Percentiles rank a stretch among this genome's conserved stretches.
Evolutionary conservation across 2,888 invertebrate genomes (phyloP).

Genomic region (Drosophila melanosoma): DNA sequence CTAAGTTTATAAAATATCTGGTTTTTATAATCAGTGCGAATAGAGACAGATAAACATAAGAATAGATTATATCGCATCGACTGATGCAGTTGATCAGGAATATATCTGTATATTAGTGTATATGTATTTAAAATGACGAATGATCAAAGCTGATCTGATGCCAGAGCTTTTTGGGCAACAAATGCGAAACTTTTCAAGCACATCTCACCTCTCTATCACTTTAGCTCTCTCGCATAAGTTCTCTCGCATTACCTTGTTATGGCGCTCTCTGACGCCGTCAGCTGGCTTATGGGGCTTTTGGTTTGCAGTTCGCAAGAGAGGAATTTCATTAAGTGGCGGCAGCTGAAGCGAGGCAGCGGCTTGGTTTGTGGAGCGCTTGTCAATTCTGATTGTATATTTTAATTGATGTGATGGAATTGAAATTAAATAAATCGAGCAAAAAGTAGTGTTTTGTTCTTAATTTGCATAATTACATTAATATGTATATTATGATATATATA

Average conservation of each 20-base stretch:
- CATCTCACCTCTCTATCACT: not conserved
- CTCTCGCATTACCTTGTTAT: not conserved
- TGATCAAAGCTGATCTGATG: not conserved
- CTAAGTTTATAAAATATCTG: too few species aligned
- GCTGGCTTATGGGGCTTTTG: conserved; percentile 36
- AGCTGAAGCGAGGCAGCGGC: conserved; percentile 38
- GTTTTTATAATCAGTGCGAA: too few species aligned
- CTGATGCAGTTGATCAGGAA: too few species aligned
- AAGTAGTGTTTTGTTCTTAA: conserved; percentile 35
- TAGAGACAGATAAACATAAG: not conserved
- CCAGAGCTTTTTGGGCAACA: conserved; percentile 3
- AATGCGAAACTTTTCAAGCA: conserved; percentile 2
- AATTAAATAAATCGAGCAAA: conserved; percentile 11
- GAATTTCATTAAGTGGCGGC: conserved; percentile 46
- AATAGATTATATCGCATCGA: not conserved
- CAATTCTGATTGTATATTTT: conserved; percentile 14
- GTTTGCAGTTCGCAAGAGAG: conserved; percentile 4
- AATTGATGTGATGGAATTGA: conserved; percentile 19
- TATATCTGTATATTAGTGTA: too few species aligned
- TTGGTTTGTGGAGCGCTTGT: conserved; percentile 24
- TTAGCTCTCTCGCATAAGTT: not conserved
- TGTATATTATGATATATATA: too few species aligned
- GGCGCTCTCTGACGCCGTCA: conserved; percentile 18
- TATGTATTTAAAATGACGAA: not conserved
- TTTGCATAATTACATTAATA: conserved; percentile 19